phyloP scores from a whole-genome alignment of 2,113 vertebrate species.

The Carassius carassius region DNA sequence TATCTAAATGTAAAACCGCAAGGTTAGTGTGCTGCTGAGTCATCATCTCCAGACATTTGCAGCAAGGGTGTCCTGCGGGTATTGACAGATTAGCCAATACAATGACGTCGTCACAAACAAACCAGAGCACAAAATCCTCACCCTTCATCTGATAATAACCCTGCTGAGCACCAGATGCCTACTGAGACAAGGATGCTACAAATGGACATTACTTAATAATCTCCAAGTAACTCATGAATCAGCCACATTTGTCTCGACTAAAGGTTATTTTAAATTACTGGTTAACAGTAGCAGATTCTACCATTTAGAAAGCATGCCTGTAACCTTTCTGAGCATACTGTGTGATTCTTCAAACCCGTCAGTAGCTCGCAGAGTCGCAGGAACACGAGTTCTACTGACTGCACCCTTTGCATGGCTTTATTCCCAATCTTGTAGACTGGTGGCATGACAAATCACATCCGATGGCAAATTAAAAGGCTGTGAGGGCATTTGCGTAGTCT shows the following conservation, averaged over 20 bases:
- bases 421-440: too few relatives aligned
- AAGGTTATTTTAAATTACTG: neutral
- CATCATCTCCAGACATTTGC: neutral
- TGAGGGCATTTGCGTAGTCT: neutral
- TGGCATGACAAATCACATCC: too few relatives aligned
- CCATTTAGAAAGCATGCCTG: neutral
- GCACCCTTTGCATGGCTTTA: too few relatives aligned
- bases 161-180: neutral
- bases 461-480: neutral
- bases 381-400: neutral
- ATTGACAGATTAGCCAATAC: neutral
- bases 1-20: neutral
- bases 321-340: neutral
- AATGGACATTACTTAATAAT: neutral
- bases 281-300: neutral
- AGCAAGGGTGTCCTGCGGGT: neutral
- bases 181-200: neutral
- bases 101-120: neutral
- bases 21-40: neutral
- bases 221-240: neutral
- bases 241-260: neutral
- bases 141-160: neutral
- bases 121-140: neutral
- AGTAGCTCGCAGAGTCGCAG: neutral
- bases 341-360: neutral